phyloP scores from a whole-genome alignment of 2,113 vertebrate species.

The Suncus etruscus region DNA sequence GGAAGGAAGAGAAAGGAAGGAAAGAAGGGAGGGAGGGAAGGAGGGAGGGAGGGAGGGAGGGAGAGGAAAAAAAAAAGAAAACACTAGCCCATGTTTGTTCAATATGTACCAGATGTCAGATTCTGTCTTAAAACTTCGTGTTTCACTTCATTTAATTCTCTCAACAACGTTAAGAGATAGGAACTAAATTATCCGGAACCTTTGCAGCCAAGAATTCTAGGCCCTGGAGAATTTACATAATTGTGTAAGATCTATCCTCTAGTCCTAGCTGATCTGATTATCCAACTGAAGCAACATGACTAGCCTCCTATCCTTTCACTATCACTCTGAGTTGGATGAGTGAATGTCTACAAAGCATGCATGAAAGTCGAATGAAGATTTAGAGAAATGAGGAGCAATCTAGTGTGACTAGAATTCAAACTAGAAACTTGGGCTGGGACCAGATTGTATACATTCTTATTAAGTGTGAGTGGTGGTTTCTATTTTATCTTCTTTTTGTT shows the following conservation, averaged over 20 bases:
- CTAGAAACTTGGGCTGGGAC: neutral
- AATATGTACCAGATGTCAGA: neutral
- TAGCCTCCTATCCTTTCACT: neutral
- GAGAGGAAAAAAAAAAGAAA: neutral
- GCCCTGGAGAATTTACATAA: neutral
- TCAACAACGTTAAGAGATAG: neutral
- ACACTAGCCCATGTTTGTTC: neutral
- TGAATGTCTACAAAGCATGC: neutral
- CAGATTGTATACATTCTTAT: neutral
- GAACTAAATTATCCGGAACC: too few species aligned
- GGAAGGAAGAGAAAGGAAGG: too few species aligned
- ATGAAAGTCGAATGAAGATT: slow-evolving; percentile 11
- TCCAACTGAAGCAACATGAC: neutral
- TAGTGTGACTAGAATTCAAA: neutral
- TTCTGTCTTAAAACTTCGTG: neutral
- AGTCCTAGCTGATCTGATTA: neutral
- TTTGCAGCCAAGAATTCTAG: neutral
- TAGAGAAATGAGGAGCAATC: neutral
- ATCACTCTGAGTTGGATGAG: accelerated
- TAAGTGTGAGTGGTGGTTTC: neutral
- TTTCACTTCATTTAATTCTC: slow-evolving; percentile 52
- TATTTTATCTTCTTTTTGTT: neutral
- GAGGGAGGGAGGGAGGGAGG: too few species aligned
- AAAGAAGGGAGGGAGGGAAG: too few species aligned
- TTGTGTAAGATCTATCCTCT: neutral